Conservation (phyloP, 2,113 vertebrate genomes). For the Etheostoma spectabile region DNA sequence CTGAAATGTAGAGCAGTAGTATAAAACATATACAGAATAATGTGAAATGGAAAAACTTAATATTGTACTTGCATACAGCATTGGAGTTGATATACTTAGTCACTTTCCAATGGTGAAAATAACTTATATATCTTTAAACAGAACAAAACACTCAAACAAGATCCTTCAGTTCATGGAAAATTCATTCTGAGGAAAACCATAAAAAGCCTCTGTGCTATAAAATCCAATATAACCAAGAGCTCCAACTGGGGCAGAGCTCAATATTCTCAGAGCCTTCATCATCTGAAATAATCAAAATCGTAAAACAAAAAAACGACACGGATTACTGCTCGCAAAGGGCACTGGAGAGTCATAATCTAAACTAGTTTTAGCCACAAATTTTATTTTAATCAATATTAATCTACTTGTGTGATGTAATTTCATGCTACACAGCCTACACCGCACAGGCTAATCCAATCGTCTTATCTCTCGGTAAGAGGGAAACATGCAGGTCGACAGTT, state of each 20-base stretch:
- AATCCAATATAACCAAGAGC: constrained; percentile 7
- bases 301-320: constrained; percentile 10
- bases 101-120: not conserved
- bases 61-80: not conserved
- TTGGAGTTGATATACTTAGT: not conserved
- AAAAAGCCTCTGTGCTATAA: constrained; percentile 7
- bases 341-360: constrained; percentile 30
- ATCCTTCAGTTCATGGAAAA: constrained; percentile 2
- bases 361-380: constrained; percentile 40
- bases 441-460: constrained; percentile 45
- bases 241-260: constrained; percentile 16
- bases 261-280: constrained; percentile 17
- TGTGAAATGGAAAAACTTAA: not conserved
- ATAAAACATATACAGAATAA: not conserved
- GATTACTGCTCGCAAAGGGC: constrained; percentile 25
- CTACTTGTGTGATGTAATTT: constrained; percentile 63
- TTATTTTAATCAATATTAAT: constrained; percentile 65
- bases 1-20: not conserved
- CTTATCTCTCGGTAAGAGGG: constrained; percentile 32
- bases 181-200: not conserved
- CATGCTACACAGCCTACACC: constrained; percentile 49
- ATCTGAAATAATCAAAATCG: constrained; percentile 39
- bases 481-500: constrained; percentile 44
- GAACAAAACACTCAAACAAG: not conserved
- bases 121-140: not conserved